Percentiles rank a stretch among this genome's conserved stretches.
These are phyloP conservation scores for Tamias sibiricus DNA, from an alignment of 2,113 vertebrate genomes.

Conservation along the genomic window DNA sequence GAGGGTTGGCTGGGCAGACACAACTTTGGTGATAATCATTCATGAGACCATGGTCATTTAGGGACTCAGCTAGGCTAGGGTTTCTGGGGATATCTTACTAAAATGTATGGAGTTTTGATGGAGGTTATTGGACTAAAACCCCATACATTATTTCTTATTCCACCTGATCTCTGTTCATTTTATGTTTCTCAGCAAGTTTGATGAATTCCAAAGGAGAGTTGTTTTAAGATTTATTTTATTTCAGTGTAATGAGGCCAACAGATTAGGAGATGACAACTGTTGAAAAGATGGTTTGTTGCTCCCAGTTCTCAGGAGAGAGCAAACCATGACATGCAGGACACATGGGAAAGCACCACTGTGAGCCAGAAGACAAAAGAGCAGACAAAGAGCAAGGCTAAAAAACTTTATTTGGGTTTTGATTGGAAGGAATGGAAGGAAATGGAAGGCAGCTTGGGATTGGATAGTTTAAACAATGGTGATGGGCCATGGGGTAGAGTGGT, in stretches of 20 bases:
- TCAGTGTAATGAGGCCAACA: neutral
- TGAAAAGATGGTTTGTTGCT: neutral
- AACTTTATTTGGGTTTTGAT: neutral
- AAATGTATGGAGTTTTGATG: too few relatives aligned
- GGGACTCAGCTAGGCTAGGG: neutral
- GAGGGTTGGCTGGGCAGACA: neutral
- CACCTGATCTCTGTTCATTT: neutral
- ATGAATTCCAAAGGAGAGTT: neutral
- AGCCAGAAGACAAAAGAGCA: neutral
- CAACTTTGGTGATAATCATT: neutral
- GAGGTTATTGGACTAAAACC: neutral
- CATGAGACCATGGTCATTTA: neutral
- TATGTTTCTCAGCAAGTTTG: neutral
- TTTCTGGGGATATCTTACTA: neutral
- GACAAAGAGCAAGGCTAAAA: neutral
- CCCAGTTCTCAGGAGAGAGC: neutral
- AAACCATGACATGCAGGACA: too few relatives aligned
- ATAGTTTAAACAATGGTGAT: neutral
- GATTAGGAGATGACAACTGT: neutral
- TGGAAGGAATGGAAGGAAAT: neutral
- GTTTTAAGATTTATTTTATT: neutral
- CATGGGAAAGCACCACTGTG: neutral
- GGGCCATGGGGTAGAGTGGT: rapidly evolving
- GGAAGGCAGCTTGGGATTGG: neutral
- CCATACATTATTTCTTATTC: neutral